phyloP scores from a whole-genome alignment of 2,888 invertebrate species.

The Drosophila kambysellisi region DNA sequence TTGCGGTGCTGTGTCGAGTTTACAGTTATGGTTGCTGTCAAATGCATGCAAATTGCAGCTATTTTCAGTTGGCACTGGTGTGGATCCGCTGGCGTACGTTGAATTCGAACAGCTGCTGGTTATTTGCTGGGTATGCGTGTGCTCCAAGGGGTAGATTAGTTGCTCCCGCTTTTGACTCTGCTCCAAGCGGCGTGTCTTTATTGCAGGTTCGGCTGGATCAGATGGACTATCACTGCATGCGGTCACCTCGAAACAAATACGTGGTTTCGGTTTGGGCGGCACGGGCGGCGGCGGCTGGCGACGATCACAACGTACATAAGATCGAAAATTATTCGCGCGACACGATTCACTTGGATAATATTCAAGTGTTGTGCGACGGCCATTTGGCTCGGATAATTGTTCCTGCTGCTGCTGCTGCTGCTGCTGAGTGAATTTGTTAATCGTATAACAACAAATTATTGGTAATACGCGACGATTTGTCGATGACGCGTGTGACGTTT shows the following conservation, averaged over 20 bases:
- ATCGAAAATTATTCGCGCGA: slow-evolving; percentile 37
- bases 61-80: slow-evolving; percentile 47
- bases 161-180: slow-evolving; percentile 11
- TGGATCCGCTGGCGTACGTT: slow-evolving; percentile 12
- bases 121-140: slow-evolving; percentile 6
- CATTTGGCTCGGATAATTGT: slow-evolving; percentile 4
- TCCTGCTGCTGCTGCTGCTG: slow-evolving; percentile 22
- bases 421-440: slow-evolving; percentile 63
- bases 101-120: slow-evolving; percentile 36
- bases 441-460: slow-evolving; percentile 83
- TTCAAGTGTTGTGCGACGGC: slow-evolving; percentile 6
- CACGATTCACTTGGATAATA: slow-evolving; percentile 28
- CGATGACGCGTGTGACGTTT: slow-evolving; percentile 65
- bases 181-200: slow-evolving; percentile 63
- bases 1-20: slow-evolving; percentile 32
- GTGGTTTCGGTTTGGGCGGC: slow-evolving; percentile 64
- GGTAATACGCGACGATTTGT: slow-evolving; percentile 73
- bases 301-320: slow-evolving; percentile 40
- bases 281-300: slow-evolving; percentile 63
- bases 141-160: slow-evolving; percentile 15
- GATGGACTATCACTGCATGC: slow-evolving; percentile 30
- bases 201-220: slow-evolving; percentile 55
- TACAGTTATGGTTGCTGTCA: slow-evolving; percentile 62
- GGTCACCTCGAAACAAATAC: slow-evolving; percentile 51
- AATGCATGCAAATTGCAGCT: slow-evolving; percentile 40